Conservation (phyloP, 1,140 invertebrate species). For the Cylas formicarius region DNA sequence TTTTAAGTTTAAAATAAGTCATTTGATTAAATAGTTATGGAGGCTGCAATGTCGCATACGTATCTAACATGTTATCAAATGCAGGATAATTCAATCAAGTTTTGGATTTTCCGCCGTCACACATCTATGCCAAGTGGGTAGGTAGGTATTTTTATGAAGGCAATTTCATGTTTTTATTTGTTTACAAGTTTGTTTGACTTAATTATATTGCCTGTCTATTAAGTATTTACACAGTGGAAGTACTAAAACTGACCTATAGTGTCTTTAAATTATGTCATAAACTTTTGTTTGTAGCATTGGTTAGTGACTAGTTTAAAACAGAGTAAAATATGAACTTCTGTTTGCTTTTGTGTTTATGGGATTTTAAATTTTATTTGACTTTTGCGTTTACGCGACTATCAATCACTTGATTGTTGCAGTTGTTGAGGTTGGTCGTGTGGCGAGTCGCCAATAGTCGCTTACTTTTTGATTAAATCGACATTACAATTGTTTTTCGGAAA, state of each 20-base stretch:
- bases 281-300: conserved; percentile 38
- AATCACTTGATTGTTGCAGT: conserved; percentile 27
- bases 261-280: conserved; percentile 39
- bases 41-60: no score
- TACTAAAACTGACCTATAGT: conserved; percentile 41
- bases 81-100: no score
- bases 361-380: conserved; percentile 30
- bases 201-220: conserved; percentile 39
- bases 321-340: conserved; percentile 35
- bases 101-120: conserved; percentile 3
- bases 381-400: conserved; percentile 22
- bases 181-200: conserved; percentile 39
- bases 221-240: conserved; percentile 40
- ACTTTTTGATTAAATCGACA: no score
- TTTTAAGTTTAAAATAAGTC: no score
- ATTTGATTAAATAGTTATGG: no score
- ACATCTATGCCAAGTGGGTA: conserved; percentile 10
- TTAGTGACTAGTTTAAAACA: conserved; percentile 38
- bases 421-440: no score
- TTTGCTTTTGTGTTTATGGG: conserved; percentile 35
- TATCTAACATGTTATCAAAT: no score
- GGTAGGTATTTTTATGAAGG: conserved; percentile 31
- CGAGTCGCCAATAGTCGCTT: no score
- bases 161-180: conserved; percentile 37
- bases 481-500: no score